Evolutionary conservation across 2,888 invertebrate species (phyloP).

Genomic region (Drosophila maculinotata): DNA sequence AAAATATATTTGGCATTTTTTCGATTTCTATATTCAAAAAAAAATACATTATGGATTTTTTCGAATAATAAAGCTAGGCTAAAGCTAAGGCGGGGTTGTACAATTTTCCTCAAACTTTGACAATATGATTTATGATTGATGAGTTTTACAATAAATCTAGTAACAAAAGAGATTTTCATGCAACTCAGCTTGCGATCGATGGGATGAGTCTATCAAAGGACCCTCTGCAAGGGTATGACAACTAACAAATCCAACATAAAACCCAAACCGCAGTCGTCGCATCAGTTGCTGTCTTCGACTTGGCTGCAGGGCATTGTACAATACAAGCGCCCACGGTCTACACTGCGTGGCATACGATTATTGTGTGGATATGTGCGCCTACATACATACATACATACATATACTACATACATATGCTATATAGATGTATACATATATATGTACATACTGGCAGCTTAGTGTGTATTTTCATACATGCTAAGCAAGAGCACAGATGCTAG

Average conservation of each 20-base stretch:
- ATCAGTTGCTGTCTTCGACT: constrained; percentile 29
- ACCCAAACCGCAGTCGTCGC: constrained; percentile 32
- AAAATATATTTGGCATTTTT: too few relatives aligned
- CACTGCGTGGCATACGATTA: constrained; percentile 19
- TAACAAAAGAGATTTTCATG: too few relatives aligned
- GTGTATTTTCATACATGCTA: constrained; percentile 15
- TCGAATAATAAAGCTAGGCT: too few relatives aligned
- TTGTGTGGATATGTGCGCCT: not conserved
- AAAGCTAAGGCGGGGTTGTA: too few relatives aligned
- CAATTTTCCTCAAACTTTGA: too few relatives aligned
- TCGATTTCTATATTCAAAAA: too few relatives aligned
- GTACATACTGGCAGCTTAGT: too few relatives aligned
- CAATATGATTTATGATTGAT: too few relatives aligned
- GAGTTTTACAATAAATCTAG: too few relatives aligned
- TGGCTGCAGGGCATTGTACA: constrained; percentile 54
- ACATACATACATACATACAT: not conserved
- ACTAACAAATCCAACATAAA: not conserved
- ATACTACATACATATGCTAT: constrained; percentile 5
- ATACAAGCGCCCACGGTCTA: constrained; percentile 55
- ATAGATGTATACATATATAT: constrained; percentile 1
- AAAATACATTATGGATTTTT: too few relatives aligned
- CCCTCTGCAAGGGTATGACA: constrained; percentile 13
- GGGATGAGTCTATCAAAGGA: not conserved
- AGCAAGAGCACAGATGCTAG: constrained; percentile 12
- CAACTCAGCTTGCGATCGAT: too few relatives aligned